Conservation (phyloP, 2,797 vertebrate genomes). For the Carapus acus region DNA sequence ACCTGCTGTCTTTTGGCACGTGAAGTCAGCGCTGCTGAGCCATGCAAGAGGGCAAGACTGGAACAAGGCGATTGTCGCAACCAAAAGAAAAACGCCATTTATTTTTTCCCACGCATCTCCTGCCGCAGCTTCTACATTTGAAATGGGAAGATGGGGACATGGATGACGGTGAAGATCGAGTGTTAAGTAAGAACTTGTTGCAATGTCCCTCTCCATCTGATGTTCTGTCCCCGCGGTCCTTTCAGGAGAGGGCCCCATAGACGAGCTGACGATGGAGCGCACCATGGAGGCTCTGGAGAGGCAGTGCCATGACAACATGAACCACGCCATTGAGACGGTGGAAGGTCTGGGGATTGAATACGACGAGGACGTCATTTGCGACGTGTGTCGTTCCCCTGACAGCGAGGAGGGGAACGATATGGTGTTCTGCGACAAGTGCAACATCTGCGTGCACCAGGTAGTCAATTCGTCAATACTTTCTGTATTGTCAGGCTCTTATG, state of each 20-base stretch:
- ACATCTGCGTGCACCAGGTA: conserved; percentile 99
- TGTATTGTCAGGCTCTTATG: too few species aligned
- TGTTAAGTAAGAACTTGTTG: too few species aligned
- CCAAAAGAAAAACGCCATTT: too few species aligned
- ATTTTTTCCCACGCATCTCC: too few species aligned
- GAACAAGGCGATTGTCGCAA: too few species aligned
- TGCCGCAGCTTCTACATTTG: too few species aligned
- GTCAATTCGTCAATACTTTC: too few species aligned
- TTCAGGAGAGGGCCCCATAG: conserved; percentile 79
- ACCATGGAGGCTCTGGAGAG: conserved; percentile 89
- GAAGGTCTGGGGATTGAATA: conserved; percentile 96
- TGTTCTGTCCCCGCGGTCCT: too few species aligned
- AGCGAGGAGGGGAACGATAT: conserved; percentile 99
- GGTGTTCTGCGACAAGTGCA: conserved; percentile 99
- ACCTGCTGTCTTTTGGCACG: too few species aligned
- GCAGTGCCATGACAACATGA: conserved; percentile 95
- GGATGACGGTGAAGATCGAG: neutral
- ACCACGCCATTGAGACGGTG: conserved; percentile 94
- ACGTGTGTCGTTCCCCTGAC: conserved; percentile 95
- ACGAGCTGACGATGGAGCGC: conserved; percentile 93
- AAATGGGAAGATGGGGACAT: neutral
- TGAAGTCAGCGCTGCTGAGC: too few species aligned
- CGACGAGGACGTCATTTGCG: conserved; percentile 96
- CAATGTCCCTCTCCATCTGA: too few species aligned
- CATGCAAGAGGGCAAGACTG: too few species aligned